phyloP scores from a whole-genome alignment of 2,888 invertebrate genomes.

The Papilio gigon region DNA sequence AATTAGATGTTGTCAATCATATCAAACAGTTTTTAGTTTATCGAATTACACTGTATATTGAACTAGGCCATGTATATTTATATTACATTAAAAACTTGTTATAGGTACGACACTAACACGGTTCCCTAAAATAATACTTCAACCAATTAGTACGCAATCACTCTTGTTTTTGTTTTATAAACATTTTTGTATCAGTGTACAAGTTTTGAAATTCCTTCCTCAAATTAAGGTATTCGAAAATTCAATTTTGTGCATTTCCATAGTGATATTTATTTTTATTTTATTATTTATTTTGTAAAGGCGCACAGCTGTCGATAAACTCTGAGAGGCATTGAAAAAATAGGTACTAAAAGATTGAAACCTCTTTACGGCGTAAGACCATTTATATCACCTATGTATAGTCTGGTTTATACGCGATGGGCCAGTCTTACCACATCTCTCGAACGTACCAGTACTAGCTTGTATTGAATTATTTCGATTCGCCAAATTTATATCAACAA shows the following conservation, averaged over 20 bases:
- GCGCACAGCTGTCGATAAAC: no score
- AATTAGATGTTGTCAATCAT: background rate
- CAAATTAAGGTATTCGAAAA: no score
- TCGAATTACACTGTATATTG: background rate
- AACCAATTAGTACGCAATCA: constrained; percentile 2
- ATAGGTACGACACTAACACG: constrained; percentile 15
- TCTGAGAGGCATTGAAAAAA: constrained; percentile 17
- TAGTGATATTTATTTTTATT: no score
- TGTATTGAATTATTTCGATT: background rate
- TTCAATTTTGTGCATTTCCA: no score
- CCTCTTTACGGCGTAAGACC: constrained; percentile 27
- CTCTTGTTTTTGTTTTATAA: background rate
- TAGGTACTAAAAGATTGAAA: constrained; percentile 18
- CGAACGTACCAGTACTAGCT: constrained; percentile 36
- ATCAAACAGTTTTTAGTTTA: background rate
- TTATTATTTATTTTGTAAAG: no score
- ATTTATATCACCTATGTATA: background rate
- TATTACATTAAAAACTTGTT: constrained; percentile 25
- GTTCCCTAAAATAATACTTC: background rate
- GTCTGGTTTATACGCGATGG: constrained; percentile 28
- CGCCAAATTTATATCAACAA: constrained; percentile 16
- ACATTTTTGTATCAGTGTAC: background rate
- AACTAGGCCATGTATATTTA: constrained; percentile 8
- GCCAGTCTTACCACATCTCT: constrained; percentile 43
- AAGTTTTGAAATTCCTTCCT: no score